A percentile compares a stretch with the other conserved stretches of the same genome.
Conservation (phyloP, 2,888 invertebrate species). For the Xanthorhoe spadicearia region DNA sequence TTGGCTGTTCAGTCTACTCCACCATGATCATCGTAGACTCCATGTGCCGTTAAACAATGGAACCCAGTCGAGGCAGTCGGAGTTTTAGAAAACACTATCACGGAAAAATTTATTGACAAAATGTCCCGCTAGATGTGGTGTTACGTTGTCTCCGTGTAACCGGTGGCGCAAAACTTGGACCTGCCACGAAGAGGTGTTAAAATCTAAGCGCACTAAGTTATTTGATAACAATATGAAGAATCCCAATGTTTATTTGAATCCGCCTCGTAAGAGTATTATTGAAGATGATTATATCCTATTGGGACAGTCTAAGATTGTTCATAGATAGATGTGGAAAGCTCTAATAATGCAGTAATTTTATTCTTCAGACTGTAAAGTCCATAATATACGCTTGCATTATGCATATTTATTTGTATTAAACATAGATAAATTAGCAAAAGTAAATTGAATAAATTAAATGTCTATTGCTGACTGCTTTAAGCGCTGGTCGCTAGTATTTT, state of each 20-base stretch:
- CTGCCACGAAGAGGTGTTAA: neutral
- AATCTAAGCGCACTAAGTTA: neutral
- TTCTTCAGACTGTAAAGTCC: conserved; percentile 43
- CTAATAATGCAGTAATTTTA: neutral
- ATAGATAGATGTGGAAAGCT: neutral
- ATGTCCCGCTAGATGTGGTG: conserved; percentile 2
- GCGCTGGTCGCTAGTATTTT: conserved; percentile 71
- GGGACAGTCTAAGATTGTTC: neutral
- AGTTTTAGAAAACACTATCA: neutral
- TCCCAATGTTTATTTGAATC: neutral
- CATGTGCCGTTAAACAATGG: conserved; percentile 63
- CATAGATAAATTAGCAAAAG: conserved; percentile 38
- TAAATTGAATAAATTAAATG: conserved; percentile 43
- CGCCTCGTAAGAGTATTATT: neutral
- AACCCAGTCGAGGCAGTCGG: neutral
- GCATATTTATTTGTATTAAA: conserved; percentile 23
- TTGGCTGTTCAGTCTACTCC: conserved; percentile 78
- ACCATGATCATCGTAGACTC: conserved; percentile 79
- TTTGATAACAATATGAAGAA: neutral
- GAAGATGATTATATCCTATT: neutral
- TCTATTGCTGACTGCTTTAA: too few relatives aligned
- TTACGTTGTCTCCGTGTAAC: neutral
- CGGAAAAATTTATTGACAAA: neutral
- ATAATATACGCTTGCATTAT: conserved; percentile 5
- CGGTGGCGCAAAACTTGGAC: neutral